A percentile compares a stretch with the other conserved stretches of the same genome.
Evolutionary conservation across 2,888 invertebrate genomes (phyloP).

Genomic region (Caenorhabditis virilis): DNA sequence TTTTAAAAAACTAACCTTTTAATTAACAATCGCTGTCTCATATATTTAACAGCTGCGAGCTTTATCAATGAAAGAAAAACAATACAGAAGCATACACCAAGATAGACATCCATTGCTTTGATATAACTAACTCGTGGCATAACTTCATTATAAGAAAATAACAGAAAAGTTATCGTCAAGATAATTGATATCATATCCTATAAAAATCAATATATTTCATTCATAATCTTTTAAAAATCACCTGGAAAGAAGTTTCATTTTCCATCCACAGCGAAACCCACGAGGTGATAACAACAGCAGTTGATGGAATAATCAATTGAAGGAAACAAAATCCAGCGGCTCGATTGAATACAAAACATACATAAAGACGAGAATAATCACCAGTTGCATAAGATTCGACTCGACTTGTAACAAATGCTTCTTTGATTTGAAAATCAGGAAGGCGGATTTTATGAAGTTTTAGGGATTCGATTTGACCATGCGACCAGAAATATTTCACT

Average conservation of each 20-base stretch:
- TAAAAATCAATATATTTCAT: constrained; percentile 31
- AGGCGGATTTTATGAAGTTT: constrained; percentile 56
- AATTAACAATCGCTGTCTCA: constrained; percentile 59
- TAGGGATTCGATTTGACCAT: constrained; percentile 49
- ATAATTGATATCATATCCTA: constrained; percentile 68
- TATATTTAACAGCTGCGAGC: constrained; percentile 66
- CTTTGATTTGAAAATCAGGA: constrained; percentile 64
- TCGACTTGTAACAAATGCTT: constrained; percentile 62
- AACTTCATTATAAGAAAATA: constrained; percentile 68
- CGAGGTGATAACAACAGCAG: constrained; percentile 67
- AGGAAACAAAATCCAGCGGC: constrained; percentile 68
- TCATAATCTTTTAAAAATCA: constrained; percentile 32
- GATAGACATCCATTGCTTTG: constrained; percentile 60
- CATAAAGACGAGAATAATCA: constrained; percentile 66
- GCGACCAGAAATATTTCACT: constrained; percentile 61
- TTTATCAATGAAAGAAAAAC: constrained; percentile 68
- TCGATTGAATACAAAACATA: constrained; percentile 66
- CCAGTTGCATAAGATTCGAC: constrained; percentile 64
- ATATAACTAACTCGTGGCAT: constrained; percentile 68
- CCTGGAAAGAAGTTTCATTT: constrained; percentile 61
- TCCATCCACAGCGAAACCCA: constrained; percentile 69
- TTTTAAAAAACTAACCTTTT: too few relatives aligned
- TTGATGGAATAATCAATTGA: constrained; percentile 65
- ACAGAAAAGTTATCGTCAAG: constrained; percentile 65
- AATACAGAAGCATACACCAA: constrained; percentile 66